A percentile compares a stretch with the other conserved stretches of the same genome.
phyloP scores from a whole-genome alignment of 1,140 invertebrate species.

The Macrostomum lignano region DNA sequence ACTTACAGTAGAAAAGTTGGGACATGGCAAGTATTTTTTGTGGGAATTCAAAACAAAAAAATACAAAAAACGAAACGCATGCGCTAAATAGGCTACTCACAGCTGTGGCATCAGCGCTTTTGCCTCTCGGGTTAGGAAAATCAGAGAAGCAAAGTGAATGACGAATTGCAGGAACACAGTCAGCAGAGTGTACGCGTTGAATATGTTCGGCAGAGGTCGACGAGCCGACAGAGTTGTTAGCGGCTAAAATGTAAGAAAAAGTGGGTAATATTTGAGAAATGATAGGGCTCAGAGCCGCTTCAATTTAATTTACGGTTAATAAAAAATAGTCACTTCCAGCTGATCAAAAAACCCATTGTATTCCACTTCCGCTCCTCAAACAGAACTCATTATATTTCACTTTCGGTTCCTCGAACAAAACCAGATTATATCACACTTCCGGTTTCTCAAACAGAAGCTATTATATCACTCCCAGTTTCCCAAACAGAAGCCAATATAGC shows the following conservation, averaged over 20 bases:
- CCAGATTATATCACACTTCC: too few relatives aligned
- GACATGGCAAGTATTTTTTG: not conserved
- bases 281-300: too few relatives aligned
- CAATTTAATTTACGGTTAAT: too few relatives aligned
- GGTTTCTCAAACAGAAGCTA: too few relatives aligned
- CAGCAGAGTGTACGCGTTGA: conserved; percentile 80
- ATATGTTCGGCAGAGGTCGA: conserved; percentile 84
- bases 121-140: conserved; percentile 44
- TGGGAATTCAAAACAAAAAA: conserved; percentile 6
- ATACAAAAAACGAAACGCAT: not conserved
- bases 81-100: conserved; percentile 8
- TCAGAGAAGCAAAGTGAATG: conserved; percentile 65
- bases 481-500: too few relatives aligned
- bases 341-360: too few relatives aligned
- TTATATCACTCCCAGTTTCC: too few relatives aligned
- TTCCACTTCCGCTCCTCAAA: too few relatives aligned
- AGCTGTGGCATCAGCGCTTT: conserved; percentile 11
- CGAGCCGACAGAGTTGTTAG: conserved; percentile 65
- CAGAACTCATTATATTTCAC: too few relatives aligned
- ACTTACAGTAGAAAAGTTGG: not conserved
- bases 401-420: too few relatives aligned
- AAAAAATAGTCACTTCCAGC: too few relatives aligned
- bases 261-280: too few relatives aligned
- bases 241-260: conserved; percentile 36
- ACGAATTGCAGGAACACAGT: conserved; percentile 79